Conservation (phyloP, 2,888 invertebrate species). For the Timema cristinae region DNA sequence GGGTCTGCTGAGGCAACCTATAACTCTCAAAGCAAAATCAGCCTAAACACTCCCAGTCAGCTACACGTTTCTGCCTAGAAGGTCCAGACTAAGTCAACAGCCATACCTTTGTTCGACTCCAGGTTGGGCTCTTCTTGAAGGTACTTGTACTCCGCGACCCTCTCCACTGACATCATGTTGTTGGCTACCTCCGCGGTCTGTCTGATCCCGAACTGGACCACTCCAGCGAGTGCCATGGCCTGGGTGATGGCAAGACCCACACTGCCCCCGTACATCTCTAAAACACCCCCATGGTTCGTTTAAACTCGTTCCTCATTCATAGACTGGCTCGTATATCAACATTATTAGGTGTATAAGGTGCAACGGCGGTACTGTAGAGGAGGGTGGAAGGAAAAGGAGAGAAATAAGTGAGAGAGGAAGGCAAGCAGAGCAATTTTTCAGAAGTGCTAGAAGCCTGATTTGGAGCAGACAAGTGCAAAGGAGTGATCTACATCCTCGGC, state of each 20-base stretch:
- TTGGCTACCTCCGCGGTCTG: conserved; percentile 48
- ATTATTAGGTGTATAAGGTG: conserved; percentile 37
- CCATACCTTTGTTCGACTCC: conserved; percentile 53
- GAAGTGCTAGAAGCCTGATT: too few species aligned
- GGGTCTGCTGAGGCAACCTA: too few species aligned
- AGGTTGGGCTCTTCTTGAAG: conserved; percentile 66
- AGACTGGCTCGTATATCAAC: conserved; percentile 38
- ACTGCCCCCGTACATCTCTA: conserved; percentile 58
- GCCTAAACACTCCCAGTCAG: too few species aligned
- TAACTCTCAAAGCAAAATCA: too few species aligned
- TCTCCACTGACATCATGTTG: conserved; percentile 47
- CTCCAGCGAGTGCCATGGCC: conserved; percentile 72
- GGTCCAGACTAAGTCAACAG: too few species aligned
- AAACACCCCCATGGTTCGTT: conserved; percentile 1
- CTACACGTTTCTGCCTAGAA: too few species aligned
- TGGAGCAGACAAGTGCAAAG: too few species aligned
- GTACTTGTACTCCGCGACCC: conserved; percentile 62
- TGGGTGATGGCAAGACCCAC: conserved; percentile 78
- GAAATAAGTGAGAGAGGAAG: neutral
- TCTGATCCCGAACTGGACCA: conserved; percentile 64
- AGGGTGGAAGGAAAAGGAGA: too few species aligned
- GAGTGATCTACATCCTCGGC: too few species aligned
- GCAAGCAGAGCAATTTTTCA: too few species aligned
- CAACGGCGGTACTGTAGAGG: neutral
- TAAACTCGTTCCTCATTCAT: conserved; percentile 43